Evolutionary conservation across 2,888 invertebrate genomes (phyloP).

Genomic region (Mesoligia furuncula): DNA sequence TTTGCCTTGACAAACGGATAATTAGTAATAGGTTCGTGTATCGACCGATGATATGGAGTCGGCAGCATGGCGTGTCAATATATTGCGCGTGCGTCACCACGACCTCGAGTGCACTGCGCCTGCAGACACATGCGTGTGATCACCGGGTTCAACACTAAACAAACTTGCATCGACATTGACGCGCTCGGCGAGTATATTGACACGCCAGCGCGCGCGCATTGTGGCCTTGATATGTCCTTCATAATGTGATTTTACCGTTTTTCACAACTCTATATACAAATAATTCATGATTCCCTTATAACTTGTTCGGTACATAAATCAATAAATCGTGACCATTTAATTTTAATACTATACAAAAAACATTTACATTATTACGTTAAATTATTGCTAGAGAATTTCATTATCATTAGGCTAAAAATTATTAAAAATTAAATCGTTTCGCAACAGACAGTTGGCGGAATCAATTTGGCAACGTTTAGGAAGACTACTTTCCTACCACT

Average conservation of each 20-base stretch:
- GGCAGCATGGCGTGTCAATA: slow-evolving; percentile 61
- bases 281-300: slow-evolving; percentile 75
- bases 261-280: slow-evolving; percentile 81
- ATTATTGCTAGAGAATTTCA: slow-evolving; percentile 90
- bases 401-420: slow-evolving; percentile 86
- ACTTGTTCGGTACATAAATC: slow-evolving; percentile 78
- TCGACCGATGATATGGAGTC: slow-evolving; percentile 76
- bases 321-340: slow-evolving; percentile 78
- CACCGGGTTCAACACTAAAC: slow-evolving; percentile 13
- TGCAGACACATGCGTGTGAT: slow-evolving; percentile 8
- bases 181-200: slow-evolving; percentile 70
- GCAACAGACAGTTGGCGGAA: slow-evolving; percentile 88
- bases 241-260: slow-evolving; percentile 70
- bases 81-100: neutral
- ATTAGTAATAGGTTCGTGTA: slow-evolving; percentile 70
- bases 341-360: slow-evolving; percentile 89
- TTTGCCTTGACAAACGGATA: slow-evolving; percentile 73
- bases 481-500: slow-evolving; percentile 90
- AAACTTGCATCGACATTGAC: slow-evolving; percentile 49
- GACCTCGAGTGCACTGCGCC: neutral
- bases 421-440: slow-evolving; percentile 86
- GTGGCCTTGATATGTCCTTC: slow-evolving; percentile 80
- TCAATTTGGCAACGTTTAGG: slow-evolving; percentile 90
- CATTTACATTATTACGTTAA: slow-evolving; percentile 88
- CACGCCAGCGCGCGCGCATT: slow-evolving; percentile 69